Evolutionary conservation across 1,140 invertebrate genomes (phyloP).

Genomic region (Chionoecetes opilio): DNA sequence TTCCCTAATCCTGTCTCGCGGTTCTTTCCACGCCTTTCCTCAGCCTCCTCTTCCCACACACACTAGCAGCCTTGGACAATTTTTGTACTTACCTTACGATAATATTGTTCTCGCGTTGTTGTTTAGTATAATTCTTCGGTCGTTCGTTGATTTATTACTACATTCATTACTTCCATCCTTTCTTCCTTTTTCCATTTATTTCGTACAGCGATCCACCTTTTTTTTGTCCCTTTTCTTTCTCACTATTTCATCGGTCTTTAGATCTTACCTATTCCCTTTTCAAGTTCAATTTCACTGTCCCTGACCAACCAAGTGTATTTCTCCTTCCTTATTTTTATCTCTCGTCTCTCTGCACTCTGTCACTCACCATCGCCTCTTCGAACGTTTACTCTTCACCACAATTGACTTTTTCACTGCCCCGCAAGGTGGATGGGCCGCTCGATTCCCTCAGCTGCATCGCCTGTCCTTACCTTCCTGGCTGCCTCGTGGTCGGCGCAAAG

Average conservation of each 20-base stretch:
- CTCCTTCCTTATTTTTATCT: background rate
- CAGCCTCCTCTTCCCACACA: background rate
- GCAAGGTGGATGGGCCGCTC: background rate
- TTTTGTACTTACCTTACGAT: too few relatives aligned
- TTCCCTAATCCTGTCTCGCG: background rate
- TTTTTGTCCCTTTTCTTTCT: background rate
- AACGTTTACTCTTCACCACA: constrained; percentile 33
- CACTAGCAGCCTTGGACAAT: background rate
- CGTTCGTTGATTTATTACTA: background rate
- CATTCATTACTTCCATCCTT: too few relatives aligned
- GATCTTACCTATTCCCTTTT: background rate
- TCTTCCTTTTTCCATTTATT: too few relatives aligned
- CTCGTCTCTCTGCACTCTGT: constrained; percentile 13
- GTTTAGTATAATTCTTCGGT: too few relatives aligned
- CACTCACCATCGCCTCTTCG: constrained; percentile 43
- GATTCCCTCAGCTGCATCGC: too few relatives aligned
- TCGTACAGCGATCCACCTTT: background rate
- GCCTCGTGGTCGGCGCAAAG: background rate
- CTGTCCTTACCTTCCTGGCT: background rate
- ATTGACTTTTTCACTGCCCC: background rate
- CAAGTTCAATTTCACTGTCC: background rate
- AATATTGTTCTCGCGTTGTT: too few relatives aligned
- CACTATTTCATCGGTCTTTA: background rate
- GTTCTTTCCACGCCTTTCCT: background rate
- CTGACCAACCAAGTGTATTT: background rate